A percentile compares a stretch with the other conserved stretches of the same genome.
Conservation (phyloP, 2,888 invertebrate genomes). For the Rhingia rostrata region DNA sequence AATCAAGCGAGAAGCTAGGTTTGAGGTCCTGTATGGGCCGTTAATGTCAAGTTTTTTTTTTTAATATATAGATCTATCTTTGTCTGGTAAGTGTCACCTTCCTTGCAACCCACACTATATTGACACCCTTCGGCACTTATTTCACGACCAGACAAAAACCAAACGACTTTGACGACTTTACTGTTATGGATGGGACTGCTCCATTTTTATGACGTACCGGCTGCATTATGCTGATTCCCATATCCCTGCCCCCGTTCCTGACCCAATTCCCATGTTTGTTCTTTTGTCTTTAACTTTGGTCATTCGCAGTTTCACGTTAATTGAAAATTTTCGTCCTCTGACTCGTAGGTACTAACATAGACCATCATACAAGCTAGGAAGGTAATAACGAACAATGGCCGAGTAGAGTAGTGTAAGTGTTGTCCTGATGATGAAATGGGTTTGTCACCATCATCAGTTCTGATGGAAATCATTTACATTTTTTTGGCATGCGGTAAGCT, state of each 20-base stretch:
- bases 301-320: constrained; percentile 68
- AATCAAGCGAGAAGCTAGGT: too few relatives aligned
- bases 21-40: background rate
- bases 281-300: constrained; percentile 30
- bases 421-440: constrained; percentile 68
- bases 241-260: background rate
- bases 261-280: background rate
- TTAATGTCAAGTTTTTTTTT: background rate
- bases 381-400: constrained; percentile 34
- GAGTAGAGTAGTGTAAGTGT: constrained; percentile 41
- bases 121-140: background rate
- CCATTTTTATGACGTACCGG: constrained; percentile 43
- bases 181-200: constrained; percentile 19
- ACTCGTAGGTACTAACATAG: constrained; percentile 12
- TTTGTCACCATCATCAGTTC: constrained; percentile 69
- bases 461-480: constrained; percentile 68
- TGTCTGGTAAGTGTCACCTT: background rate
- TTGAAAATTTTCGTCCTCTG: constrained; percentile 67
- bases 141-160: constrained; percentile 4
- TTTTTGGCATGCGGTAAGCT: constrained; percentile 39
- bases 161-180: constrained; percentile 13
- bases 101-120: constrained; percentile 15
- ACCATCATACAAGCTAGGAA: background rate
- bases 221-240: constrained; percentile 33
- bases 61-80: background rate